phyloP scores from a whole-genome alignment of 2,888 invertebrate genomes.

The Ochropleura leucogaster region DNA sequence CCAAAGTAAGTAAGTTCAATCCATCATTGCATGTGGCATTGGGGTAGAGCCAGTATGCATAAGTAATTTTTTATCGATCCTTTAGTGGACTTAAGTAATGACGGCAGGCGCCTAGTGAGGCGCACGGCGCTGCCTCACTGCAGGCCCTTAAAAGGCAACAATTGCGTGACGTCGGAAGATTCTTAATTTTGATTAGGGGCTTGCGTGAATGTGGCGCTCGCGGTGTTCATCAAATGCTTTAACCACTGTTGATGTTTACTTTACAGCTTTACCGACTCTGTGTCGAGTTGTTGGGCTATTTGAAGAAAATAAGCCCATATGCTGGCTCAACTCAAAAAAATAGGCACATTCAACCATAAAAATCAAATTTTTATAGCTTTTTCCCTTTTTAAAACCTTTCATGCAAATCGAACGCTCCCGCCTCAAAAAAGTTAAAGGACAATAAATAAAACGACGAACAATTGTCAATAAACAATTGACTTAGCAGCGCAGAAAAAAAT shows the following conservation, averaged over 20 bases:
- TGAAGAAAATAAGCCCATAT: conserved; percentile 7
- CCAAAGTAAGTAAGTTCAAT: conserved; percentile 62
- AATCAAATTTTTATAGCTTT: conserved; percentile 25
- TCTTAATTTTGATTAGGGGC: conserved; percentile 84
- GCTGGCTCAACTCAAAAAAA: too few species aligned
- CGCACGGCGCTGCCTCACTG: conserved; percentile 49
- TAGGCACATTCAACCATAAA: conserved; percentile 20
- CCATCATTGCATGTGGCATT: conserved; percentile 75
- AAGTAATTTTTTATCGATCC: conserved; percentile 83
- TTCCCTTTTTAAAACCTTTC: conserved; percentile 27
- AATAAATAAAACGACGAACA: conserved; percentile 50
- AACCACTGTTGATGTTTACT: conserved; percentile 78
- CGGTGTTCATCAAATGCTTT: conserved; percentile 83
- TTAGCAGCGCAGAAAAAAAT: conserved; percentile 52
- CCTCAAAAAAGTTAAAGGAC: conserved; percentile 37
- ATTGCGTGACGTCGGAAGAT: conserved; percentile 85
- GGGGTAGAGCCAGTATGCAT: conserved; percentile 76
- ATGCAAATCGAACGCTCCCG: conserved; percentile 28
- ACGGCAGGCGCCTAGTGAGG: conserved; percentile 56
- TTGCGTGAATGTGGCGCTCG: conserved; percentile 81
- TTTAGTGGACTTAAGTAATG: conserved; percentile 66
- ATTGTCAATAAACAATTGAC: conserved; percentile 60
- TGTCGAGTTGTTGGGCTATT: conserved; percentile 6
- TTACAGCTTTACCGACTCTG: conserved; percentile 71
- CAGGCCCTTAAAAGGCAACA: conserved; percentile 70